Conservation (phyloP, 2,888 invertebrate species). For the Deilephila elpenor region DNA sequence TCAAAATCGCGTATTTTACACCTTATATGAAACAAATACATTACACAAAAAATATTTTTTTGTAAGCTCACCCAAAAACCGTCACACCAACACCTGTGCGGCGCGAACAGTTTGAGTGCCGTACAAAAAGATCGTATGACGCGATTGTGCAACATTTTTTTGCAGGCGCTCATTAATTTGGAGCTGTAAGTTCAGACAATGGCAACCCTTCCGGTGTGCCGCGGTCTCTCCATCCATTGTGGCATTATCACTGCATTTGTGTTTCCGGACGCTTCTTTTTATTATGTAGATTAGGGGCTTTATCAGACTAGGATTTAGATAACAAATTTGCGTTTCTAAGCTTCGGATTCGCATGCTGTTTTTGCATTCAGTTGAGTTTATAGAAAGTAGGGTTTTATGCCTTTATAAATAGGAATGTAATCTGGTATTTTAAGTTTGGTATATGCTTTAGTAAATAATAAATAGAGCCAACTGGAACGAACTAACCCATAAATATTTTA, state of each 20-base stretch:
- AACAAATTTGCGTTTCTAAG: slow-evolving; percentile 49
- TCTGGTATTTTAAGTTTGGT: neutral
- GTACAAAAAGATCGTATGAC: slow-evolving; percentile 70
- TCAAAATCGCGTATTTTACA: no score
- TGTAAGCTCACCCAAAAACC: neutral
- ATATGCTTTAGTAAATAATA: neutral
- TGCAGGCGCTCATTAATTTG: slow-evolving; percentile 81
- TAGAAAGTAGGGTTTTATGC: neutral
- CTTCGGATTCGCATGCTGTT: slow-evolving; percentile 39
- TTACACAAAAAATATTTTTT: neutral
- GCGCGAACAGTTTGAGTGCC: slow-evolving; percentile 63
- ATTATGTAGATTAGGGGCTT: slow-evolving; percentile 81
- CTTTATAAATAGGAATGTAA: neutral
- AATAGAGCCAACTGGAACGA: neutral
- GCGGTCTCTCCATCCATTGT: slow-evolving; percentile 69
- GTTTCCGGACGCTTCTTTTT: slow-evolving; percentile 78
- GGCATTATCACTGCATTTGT: slow-evolving; percentile 74
- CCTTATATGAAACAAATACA: no score
- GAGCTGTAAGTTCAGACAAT: slow-evolving; percentile 78
- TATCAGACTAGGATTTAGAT: slow-evolving; percentile 72
- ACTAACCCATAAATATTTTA: slow-evolving; percentile 5
- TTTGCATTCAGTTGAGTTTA: slow-evolving; percentile 42
- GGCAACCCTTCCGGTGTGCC: slow-evolving; percentile 71
- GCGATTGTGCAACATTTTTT: slow-evolving; percentile 80
- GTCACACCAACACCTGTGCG: slow-evolving; percentile 8